Percentiles rank a stretch among this genome's conserved stretches.
phyloP scores from a whole-genome alignment of 2,888 invertebrate species.

The Glaucopsyche alexis region DNA sequence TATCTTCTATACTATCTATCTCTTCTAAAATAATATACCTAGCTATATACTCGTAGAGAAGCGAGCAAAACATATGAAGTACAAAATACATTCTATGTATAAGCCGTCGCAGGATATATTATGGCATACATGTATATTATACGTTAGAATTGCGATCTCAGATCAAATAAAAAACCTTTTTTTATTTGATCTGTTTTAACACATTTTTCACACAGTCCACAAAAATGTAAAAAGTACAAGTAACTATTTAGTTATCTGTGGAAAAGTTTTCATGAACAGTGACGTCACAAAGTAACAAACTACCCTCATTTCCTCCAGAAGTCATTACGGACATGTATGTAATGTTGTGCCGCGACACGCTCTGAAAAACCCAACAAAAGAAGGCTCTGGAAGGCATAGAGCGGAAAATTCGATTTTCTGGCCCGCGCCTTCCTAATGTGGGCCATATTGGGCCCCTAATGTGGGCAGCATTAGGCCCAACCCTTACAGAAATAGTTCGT shows the following conservation, averaged over 20 bases:
- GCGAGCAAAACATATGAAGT: no score
- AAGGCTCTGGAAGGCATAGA: slow-evolving; percentile 50
- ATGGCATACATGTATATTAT: background rate
- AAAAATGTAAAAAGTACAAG: no score
- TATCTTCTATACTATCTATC: background rate
- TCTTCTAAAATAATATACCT: background rate
- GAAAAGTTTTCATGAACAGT: background rate
- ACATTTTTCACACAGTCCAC: no score
- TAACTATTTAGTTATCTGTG: no score
- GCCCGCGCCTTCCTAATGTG: slow-evolving; percentile 64
- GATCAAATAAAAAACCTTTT: no score
- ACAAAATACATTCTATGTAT: no score
- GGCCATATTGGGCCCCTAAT: slow-evolving; percentile 60
- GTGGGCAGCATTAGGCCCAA: slow-evolving; percentile 61
- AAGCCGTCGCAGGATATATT: background rate
- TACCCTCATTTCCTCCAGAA: slow-evolving; percentile 18
- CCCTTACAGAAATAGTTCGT: slow-evolving; percentile 65
- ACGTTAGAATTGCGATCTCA: no score
- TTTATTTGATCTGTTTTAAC: no score
- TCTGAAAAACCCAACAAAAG: slow-evolving; percentile 63
- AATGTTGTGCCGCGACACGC: slow-evolving; percentile 45
- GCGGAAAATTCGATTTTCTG: slow-evolving; percentile 77
- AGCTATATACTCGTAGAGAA: background rate
- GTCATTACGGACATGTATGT: slow-evolving; percentile 18
- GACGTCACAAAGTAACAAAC: background rate